Conservation (phyloP, 2,888 invertebrate species). For the Melanchra persicariae region DNA sequence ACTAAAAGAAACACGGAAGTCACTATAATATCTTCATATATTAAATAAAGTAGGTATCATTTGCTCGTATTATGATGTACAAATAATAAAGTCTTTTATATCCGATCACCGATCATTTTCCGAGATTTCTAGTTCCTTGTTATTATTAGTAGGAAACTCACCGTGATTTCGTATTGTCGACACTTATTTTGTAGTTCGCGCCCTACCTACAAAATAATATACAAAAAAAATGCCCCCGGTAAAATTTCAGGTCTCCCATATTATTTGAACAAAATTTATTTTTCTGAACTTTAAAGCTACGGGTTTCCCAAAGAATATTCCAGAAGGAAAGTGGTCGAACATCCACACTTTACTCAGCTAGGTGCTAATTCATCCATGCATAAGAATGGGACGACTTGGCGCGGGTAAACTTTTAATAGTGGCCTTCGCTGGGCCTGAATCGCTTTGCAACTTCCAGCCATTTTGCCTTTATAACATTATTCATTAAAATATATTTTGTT, state of each 20-base stretch:
- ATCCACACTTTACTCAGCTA: conserved; percentile 60
- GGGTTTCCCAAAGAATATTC: conserved; percentile 37
- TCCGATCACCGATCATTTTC: background rate
- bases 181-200: background rate
- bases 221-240: background rate
- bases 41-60: background rate
- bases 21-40: background rate
- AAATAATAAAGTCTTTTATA: background rate
- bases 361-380: conserved; percentile 78
- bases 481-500: conserved; percentile 60
- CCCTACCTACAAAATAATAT: background rate
- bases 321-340: conserved; percentile 48
- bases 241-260: background rate
- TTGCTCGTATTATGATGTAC: background rate
- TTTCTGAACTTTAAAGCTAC: background rate
- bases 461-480: conserved; percentile 61
- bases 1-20: conserved; percentile 5
- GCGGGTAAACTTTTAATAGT: conserved; percentile 78
- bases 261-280: too few relatives aligned
- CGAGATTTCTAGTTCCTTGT: background rate
- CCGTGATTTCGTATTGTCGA: background rate
- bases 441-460: conserved; percentile 69
- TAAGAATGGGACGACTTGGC: conserved; percentile 75
- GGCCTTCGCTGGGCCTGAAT: conserved; percentile 70
- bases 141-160: conserved; percentile 5